Evolutionary conservation across 2,113 vertebrate species (phyloP).

Genomic region (Ranitomeya imitator): DNA sequence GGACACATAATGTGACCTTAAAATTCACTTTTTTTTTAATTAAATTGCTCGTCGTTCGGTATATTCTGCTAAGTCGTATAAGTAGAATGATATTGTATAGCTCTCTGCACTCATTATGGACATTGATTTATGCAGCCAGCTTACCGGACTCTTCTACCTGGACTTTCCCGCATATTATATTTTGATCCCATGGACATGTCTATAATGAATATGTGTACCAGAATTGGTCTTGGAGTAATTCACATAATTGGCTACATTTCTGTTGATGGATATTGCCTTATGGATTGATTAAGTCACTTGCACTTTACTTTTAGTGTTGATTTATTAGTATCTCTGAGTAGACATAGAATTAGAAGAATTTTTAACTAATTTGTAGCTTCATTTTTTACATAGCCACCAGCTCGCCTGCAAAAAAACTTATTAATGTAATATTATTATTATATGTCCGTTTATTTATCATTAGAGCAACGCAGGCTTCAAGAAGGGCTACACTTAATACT

Average conservation of each 20-base stretch:
- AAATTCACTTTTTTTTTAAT: too few species aligned
- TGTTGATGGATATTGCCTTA: neutral
- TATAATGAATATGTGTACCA: neutral
- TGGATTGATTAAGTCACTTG: neutral
- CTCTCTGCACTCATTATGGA: neutral
- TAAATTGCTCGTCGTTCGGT: too few species aligned
- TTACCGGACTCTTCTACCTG: neutral
- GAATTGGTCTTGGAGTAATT: neutral
- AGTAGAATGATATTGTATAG: too few species aligned
- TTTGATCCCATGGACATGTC: neutral
- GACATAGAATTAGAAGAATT: neutral
- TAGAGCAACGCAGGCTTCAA: too few species aligned
- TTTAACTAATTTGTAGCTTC: too few species aligned
- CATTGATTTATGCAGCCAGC: neutral
- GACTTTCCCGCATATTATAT: conserved; percentile 1
- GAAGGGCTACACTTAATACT: too few species aligned
- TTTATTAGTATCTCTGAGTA: neutral
- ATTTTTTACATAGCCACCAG: too few species aligned
- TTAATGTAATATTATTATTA: too few species aligned
- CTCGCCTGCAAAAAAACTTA: too few species aligned
- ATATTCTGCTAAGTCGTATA: too few species aligned
- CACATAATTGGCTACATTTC: neutral
- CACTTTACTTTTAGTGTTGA: neutral
- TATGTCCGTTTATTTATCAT: too few species aligned
- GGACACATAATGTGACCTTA: too few species aligned